Evolutionary conservation across 1,140 invertebrate genomes (phyloP).

Genomic region (Kradibia gibbosae): DNA sequence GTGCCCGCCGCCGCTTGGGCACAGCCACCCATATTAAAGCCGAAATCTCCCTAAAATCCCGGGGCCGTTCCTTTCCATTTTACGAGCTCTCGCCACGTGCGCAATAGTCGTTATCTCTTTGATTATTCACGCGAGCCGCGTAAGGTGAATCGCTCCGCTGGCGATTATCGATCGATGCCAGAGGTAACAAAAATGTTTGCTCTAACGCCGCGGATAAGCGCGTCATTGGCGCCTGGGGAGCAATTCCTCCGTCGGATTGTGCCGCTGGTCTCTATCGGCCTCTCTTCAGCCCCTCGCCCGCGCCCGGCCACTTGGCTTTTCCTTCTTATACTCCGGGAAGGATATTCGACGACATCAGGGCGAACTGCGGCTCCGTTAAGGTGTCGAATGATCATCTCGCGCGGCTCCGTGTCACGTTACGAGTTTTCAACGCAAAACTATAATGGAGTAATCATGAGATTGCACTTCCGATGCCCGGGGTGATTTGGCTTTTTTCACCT

Average conservation of each 20-base stretch:
- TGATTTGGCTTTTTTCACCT: slow-evolving; percentile 43
- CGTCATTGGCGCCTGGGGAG: slow-evolving; percentile 36
- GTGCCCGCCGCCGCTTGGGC: background rate
- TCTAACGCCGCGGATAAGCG: slow-evolving; percentile 30
- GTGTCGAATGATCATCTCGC: slow-evolving; percentile 16
- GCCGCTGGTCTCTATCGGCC: too few species aligned
- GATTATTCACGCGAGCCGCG: background rate
- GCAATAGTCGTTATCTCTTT: background rate
- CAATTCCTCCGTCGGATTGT: slow-evolving; percentile 19
- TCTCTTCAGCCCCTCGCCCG: background rate
- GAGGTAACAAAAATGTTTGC: slow-evolving; percentile 38
- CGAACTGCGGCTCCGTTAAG: slow-evolving; percentile 52
- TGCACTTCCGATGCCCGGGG: slow-evolving; percentile 52
- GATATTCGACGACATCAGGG: slow-evolving; percentile 12
- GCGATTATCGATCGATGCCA: slow-evolving; percentile 33
- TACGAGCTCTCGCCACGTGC: background rate
- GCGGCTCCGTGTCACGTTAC: background rate
- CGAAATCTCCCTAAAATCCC: background rate
- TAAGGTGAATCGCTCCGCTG: background rate
- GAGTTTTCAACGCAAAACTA: slow-evolving; percentile 47
- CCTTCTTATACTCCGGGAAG: background rate
- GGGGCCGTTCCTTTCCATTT: slow-evolving; percentile 18
- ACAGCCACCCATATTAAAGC: background rate
- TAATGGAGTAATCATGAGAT: slow-evolving; percentile 57
- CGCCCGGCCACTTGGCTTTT: slow-evolving; percentile 1